phyloP scores from a whole-genome alignment of 2,797 vertebrate species.

The Pygocentrus nattereri region DNA sequence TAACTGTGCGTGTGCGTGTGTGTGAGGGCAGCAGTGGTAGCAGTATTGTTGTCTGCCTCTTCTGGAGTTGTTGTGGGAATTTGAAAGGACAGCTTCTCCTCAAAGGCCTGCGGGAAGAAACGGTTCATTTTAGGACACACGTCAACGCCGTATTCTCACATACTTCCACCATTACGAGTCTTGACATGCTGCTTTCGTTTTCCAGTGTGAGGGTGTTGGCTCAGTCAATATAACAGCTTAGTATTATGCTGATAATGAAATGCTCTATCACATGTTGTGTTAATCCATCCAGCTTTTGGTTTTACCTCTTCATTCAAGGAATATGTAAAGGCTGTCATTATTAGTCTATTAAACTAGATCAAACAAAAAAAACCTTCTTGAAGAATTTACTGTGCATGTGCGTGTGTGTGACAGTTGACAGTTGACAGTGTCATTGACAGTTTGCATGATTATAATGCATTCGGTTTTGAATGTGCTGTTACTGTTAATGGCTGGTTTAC shows the following conservation, averaged over 20 bases:
- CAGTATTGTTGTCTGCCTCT: not conserved
- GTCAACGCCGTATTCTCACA: not conserved
- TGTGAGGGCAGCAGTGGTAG: not conserved
- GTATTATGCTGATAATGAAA: too few species aligned
- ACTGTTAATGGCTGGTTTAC: too few species aligned
- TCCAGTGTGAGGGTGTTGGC: not conserved
- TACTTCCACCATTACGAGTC: not conserved
- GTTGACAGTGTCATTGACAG: too few species aligned
- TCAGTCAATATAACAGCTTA: not conserved
- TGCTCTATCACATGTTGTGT: too few species aligned
- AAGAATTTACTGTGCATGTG: too few species aligned
- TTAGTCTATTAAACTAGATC: too few species aligned
- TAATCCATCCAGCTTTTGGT: not conserved
- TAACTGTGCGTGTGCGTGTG: not conserved
- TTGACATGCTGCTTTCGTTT: constrained; percentile 17
- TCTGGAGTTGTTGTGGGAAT: constrained; percentile 4
- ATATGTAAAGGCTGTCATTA: too few species aligned
- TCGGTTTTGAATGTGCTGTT: too few species aligned
- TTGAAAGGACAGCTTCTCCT: constrained; percentile 36
- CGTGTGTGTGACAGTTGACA: too few species aligned
- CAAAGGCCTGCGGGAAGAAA: constrained; percentile 19
- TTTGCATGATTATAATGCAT: too few species aligned
- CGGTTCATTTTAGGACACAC: constrained; percentile 16
- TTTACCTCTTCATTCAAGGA: too few species aligned
- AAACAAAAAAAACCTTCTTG: too few species aligned